A percentile compares a stretch with the other conserved stretches of the same genome.
phyloP scores from a whole-genome alignment of 2,113 vertebrate genomes.

The Catharus minimus region DNA sequence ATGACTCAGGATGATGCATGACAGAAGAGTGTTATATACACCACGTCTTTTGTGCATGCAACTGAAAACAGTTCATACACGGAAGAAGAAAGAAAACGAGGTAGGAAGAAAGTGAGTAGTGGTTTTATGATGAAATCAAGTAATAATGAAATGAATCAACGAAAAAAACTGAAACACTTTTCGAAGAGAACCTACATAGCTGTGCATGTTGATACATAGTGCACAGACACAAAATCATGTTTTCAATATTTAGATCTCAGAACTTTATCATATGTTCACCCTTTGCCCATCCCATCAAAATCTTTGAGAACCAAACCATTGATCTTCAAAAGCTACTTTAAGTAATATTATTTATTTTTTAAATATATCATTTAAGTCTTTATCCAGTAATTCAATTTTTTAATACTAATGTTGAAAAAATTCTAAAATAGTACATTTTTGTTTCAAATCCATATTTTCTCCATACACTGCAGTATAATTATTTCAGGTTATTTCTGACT shows the following conservation, averaged over 20 bases:
- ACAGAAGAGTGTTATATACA: neutral
- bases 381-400: neutral
- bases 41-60: neutral
- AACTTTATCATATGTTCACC: neutral
- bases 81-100: neutral
- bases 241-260: neutral
- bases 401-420: neutral
- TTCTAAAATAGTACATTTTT: neutral
- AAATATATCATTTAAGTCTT: neutral
- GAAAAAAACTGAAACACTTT: neutral
- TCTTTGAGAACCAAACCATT: neutral
- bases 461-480: neutral
- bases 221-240: neutral
- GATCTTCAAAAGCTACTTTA: neutral
- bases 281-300: neutral
- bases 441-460: neutral
- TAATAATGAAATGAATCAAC: neutral
- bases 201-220: neutral
- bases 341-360: neutral
- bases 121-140: neutral
- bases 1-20: neutral
- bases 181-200: neutral
- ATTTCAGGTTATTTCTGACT: neutral
- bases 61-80: neutral
- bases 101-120: neutral